A percentile compares a stretch with the other conserved stretches of the same genome.
Conservation (phyloP, 2,113 vertebrate species). For the Aphyosemion australe region DNA sequence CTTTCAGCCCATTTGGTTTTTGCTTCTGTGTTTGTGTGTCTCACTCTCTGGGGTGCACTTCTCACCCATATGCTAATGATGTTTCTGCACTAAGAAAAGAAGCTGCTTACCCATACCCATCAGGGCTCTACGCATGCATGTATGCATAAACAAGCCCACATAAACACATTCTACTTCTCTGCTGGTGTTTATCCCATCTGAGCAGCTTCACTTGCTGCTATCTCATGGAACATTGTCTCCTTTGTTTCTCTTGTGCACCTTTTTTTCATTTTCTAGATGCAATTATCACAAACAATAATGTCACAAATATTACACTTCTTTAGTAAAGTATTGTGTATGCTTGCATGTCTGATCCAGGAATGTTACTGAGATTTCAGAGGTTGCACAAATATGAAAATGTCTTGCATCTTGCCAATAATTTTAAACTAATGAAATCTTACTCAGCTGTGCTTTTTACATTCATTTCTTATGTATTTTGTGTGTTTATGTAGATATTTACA, state of each 20-base stretch:
- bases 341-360: too few relatives aligned
- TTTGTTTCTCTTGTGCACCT: background rate
- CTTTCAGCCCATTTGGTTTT: slow-evolving; percentile 19
- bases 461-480: too few relatives aligned
- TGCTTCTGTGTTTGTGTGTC: slow-evolving; percentile 33
- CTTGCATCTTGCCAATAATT: too few relatives aligned
- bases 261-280: background rate
- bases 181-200: background rate
- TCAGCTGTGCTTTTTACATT: too few relatives aligned
- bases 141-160: slow-evolving; percentile 9
- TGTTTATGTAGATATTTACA: too few relatives aligned
- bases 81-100: slow-evolving; percentile 64
- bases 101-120: slow-evolving; percentile 73
- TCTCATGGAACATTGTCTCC: background rate
- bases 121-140: slow-evolving; percentile 40
- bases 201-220: slow-evolving; percentile 11
- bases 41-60: slow-evolving; percentile 44
- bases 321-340: background rate
- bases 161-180: slow-evolving; percentile 4
- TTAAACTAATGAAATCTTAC: too few relatives aligned
- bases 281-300: slow-evolving; percentile 4
- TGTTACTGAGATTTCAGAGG: too few relatives aligned
- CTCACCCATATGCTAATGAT: slow-evolving; percentile 69
- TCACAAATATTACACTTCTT: background rate
- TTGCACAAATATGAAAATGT: too few relatives aligned